Base-by-base conservation (phyloP, 1,140 invertebrate genomes). In the Medauroidea extradentata region DNA sequence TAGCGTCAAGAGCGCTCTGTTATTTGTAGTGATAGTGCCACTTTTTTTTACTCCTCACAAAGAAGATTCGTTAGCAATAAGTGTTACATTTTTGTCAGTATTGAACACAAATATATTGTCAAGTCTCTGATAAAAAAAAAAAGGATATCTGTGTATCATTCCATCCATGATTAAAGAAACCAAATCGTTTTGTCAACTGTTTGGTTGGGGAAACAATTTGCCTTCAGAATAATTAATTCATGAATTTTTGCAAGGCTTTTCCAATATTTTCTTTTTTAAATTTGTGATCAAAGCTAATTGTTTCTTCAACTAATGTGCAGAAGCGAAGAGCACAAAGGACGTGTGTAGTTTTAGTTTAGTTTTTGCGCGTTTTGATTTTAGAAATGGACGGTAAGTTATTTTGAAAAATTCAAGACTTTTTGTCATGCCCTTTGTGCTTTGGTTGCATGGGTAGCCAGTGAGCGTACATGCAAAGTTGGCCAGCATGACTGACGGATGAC, bases 31-130 rank as follows among this genome's bases (percentile, higher is more conserved):
- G 21, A 53, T 59, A 51, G 25, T 34, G 23, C 27, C 16, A 38
- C 38, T 39, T 18, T 18, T 34, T 18, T 56, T 49, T 62, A 59
- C 54, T 63, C 55, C 46, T 44, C 43, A 57, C 57, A 57, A 59
- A 52, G 53, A 59, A 59, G 53, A 63, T 63, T 63, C 61, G 57
- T 53, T 63, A 63, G 61, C 61, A 63, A 63, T 63, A 63, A 63
- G 53, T 63, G 61, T 63, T 63, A 46, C 46, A 55, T 49, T 59
- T 63, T 59, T 62, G 42, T 59, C 57, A 59, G 57, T 59, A 60
- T 60, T 63, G 57, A 60, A 59, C 53, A 27, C 50, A 46, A n/a
- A 48, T 54, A 42, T 27, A 54, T n/a, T 29, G 48, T 44, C 19
- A 48, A 29, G 53, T 60, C 51, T 59, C 38, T 55, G 29, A 52